Conservation (phyloP, 1,140 invertebrate genomes). For the Lethocerus indicus region DNA sequence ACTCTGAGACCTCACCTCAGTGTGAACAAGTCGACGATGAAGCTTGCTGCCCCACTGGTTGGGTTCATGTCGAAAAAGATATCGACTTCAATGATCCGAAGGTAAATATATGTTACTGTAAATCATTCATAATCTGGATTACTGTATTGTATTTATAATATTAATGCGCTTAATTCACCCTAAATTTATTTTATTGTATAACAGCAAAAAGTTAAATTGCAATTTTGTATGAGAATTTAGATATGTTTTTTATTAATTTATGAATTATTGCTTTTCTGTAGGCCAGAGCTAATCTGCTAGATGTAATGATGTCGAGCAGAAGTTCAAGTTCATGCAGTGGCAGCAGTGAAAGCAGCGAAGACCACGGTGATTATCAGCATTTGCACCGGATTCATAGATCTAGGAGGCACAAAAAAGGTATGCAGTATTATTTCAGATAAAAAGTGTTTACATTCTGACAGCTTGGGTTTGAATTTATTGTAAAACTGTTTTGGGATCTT, state of each 20-base stretch:
- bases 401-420: constrained; percentile 58
- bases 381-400: constrained; percentile 50
- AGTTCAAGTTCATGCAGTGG: constrained; percentile 43
- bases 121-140: neutral
- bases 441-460: no score
- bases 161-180: neutral
- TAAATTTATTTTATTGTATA: neutral
- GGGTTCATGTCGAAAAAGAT: constrained; percentile 58
- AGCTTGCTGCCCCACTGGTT: constrained; percentile 43
- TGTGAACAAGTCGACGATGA: constrained; percentile 9
- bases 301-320: constrained; percentile 60
- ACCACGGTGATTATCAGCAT: constrained; percentile 45
- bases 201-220: neutral
- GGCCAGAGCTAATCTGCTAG: constrained; percentile 52
- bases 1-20: constrained; percentile 3
- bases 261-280: constrained; percentile 21
- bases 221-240: no score
- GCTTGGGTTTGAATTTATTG: no score
- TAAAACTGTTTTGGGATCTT: no score
- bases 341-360: constrained; percentile 29
- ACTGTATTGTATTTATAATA: neutral
- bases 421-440: no score
- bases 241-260: neutral
- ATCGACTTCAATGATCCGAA: constrained; percentile 64
- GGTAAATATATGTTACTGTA: constrained; percentile 24